A percentile compares a stretch with the other conserved stretches of the same genome.
Evolutionary conservation across 2,888 invertebrate genomes (phyloP).

Genomic region (Monoplex corrugatus): DNA sequence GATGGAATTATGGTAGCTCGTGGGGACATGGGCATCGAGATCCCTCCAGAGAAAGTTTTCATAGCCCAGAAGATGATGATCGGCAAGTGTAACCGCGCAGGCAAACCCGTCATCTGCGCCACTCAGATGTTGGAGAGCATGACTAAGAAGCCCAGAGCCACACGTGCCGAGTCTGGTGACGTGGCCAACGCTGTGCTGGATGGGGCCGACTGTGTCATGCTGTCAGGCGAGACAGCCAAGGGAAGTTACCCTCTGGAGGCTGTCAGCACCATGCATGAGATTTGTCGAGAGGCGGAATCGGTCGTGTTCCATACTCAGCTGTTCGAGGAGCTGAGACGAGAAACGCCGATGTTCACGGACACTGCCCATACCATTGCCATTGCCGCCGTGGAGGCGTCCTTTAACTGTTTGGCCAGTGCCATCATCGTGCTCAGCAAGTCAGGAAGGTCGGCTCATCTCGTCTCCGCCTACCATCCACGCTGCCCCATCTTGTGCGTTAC

Average conservation of each 20-base stretch:
- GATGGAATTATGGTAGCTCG: conserved; percentile 99
- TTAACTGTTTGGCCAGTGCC: conserved; percentile 93
- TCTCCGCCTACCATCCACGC: conserved; percentile 95
- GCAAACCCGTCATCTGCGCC: conserved; percentile 98
- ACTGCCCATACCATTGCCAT: conserved; percentile 95
- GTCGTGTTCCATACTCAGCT: conserved; percentile 96
- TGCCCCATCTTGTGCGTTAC: conserved; percentile 97
- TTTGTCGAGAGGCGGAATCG: conserved; percentile 97
- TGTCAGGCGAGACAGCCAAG: conserved; percentile 99
- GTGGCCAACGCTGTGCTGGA: conserved; percentile 99
- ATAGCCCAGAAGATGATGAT: conserved; percentile 99
- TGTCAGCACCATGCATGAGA: conserved; percentile 85
- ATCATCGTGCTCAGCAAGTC: conserved; percentile 93
- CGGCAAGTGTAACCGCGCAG: conserved; percentile 95
- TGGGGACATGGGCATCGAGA: conserved; percentile 98
- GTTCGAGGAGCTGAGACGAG: conserved; percentile 89
- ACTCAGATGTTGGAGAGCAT: conserved; percentile 99
- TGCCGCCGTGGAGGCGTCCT: conserved; percentile 96
- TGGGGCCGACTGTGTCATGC: conserved; percentile 99
- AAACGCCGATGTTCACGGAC: conserved; percentile 86
- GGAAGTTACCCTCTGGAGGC: conserved; percentile 97
- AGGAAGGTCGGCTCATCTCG: conserved; percentile 90
- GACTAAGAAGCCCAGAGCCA: conserved; percentile 98
- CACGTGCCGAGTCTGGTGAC: conserved; percentile 97
- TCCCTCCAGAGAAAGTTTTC: conserved; percentile 93